Evolutionary conservation across 2,113 vertebrate species (phyloP).

Genomic region (Sigmodon hispidus): DNA sequence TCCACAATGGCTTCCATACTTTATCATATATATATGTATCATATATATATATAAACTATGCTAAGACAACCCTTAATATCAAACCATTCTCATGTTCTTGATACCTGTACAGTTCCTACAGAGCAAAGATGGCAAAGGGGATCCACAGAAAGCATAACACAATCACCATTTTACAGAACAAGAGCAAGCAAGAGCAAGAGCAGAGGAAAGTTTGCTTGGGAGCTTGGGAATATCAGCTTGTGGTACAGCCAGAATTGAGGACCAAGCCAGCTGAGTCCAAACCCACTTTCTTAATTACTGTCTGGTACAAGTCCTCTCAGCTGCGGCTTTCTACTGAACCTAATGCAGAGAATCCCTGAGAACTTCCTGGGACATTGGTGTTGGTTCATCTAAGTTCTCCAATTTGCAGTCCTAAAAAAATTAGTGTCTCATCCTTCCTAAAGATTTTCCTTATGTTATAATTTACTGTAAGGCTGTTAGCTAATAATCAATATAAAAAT

Average conservation of each 20-base stretch:
- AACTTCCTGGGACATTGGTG: not conserved
- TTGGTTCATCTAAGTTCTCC: not conserved
- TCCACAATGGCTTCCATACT: not conserved
- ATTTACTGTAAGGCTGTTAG: not conserved
- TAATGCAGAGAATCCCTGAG: not conserved
- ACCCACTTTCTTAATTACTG: not conserved
- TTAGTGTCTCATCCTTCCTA: not conserved
- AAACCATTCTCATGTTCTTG: not conserved
- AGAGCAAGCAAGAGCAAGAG: not conserved
- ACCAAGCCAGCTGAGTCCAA: not conserved
- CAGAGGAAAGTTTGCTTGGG: not conserved
- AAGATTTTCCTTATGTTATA: not conserved
- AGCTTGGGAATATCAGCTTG: not conserved
- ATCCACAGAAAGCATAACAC: not conserved
- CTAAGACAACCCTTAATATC: not conserved
- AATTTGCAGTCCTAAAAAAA: conserved; percentile 16
- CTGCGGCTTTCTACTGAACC: not conserved
- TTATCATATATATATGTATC: not conserved
- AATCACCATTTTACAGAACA: not conserved
- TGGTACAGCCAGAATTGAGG: not conserved
- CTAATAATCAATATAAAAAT: not conserved
- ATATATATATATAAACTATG: not conserved
- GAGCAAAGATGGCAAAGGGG: not conserved
- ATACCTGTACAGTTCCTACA: not conserved
- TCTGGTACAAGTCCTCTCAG: not conserved